Conservation (phyloP, 2,888 invertebrate species). For the Megalurothrips usitatus region DNA sequence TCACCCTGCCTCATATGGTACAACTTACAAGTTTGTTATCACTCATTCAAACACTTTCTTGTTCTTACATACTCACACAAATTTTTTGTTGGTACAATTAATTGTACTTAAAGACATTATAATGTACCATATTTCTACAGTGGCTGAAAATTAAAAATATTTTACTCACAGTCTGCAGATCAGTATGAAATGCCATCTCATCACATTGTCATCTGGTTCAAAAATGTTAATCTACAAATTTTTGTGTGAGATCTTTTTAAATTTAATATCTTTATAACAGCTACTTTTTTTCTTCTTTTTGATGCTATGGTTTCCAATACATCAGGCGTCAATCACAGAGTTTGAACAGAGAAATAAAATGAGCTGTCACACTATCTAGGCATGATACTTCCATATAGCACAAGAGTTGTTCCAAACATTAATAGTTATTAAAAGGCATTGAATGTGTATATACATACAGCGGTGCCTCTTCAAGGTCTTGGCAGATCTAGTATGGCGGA, state of each 20-base stretch:
- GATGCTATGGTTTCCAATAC: neutral
- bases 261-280: neutral
- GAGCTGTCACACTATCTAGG: neutral
- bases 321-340: neutral
- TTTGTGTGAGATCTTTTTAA: neutral
- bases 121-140: neutral
- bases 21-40: neutral
- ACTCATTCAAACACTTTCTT: neutral
- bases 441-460: neutral
- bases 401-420: neutral
- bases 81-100: neutral
- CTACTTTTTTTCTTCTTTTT: neutral
- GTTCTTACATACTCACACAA: neutral
- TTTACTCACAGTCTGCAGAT: neutral
- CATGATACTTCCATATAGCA: neutral
- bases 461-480: neutral
- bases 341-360: neutral
- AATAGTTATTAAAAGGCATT: neutral
- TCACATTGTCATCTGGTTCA: neutral
- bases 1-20: neutral
- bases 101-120: neutral
- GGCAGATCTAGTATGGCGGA: slow-evolving; percentile 20
- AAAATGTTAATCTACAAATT: neutral
- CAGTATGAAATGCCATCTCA: too few species aligned
- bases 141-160: neutral